Evolutionary conservation across 2,113 vertebrate species (phyloP).

Genomic region (Tetrax tetrax): DNA sequence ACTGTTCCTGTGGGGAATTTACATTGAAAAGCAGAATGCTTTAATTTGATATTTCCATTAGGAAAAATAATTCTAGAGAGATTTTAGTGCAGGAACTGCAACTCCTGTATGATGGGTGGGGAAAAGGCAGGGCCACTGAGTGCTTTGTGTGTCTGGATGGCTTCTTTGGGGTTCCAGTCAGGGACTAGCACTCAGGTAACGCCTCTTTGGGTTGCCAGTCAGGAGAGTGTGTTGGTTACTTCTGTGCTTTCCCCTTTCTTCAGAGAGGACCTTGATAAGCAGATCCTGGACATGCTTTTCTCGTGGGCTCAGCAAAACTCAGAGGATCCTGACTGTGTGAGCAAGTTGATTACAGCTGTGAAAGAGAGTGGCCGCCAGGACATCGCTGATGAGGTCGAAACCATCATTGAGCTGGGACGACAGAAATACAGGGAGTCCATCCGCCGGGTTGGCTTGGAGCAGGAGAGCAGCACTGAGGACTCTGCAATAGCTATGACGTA

Average conservation of each 20-base stretch:
- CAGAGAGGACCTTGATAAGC: conserved; percentile 85
- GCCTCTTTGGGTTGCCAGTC: neutral
- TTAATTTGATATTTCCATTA: neutral
- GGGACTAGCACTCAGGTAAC: neutral
- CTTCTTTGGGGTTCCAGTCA: neutral
- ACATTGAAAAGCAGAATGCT: neutral
- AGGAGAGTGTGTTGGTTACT: neutral
- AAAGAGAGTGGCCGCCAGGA: conserved; percentile 85
- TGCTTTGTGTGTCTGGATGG: neutral
- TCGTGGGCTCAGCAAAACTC: conserved; percentile 85
- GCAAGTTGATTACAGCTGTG: conserved; percentile 81
- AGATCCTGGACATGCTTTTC: conserved; percentile 92
- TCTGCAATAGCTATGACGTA: conserved; percentile 54
- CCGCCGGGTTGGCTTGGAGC: conserved; percentile 83
- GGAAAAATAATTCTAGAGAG: neutral
- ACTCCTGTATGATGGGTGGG: neutral
- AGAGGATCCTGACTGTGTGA: conserved; percentile 76
- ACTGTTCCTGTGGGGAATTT: neutral
- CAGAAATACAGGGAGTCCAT: conserved; percentile 88
- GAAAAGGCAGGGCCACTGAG: neutral
- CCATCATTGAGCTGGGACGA: conserved; percentile 84
- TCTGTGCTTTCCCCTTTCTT: neutral
- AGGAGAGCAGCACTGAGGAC: conserved; percentile 62
- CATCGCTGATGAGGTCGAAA: conserved; percentile 86
- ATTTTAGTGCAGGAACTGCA: neutral